Evolutionary conservation across 2,888 invertebrate species (phyloP).

Genomic region (Stomorhina lunata): DNA sequence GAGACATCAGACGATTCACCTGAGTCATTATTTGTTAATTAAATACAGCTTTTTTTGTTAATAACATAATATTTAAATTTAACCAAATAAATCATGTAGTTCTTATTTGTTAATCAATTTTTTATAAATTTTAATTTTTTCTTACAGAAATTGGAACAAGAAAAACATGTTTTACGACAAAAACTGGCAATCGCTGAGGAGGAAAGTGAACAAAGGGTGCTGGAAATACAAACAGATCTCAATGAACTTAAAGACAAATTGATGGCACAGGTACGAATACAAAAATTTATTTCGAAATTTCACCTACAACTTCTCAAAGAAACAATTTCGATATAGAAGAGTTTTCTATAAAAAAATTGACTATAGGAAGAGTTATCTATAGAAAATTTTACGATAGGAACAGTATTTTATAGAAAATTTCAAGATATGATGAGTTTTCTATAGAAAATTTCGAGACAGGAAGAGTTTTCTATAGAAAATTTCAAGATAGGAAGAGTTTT

Average conservation of each 20-base stretch:
- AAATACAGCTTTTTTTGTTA: neutral
- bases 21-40: slow-evolving; percentile 21
- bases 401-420: too few species aligned
- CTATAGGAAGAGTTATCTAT: too few species aligned
- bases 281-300: neutral
- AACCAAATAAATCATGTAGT: neutral
- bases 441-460: too few species aligned
- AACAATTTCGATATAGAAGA: too few species aligned
- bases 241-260: slow-evolving; percentile 89
- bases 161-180: slow-evolving; percentile 92
- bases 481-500: too few species aligned
- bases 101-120: neutral
- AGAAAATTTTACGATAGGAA: too few species aligned
- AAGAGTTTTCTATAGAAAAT: too few species aligned
- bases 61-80: neutral
- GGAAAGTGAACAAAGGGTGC: slow-evolving; percentile 91
- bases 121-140: slow-evolving; percentile 44
- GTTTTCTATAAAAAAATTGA: too few species aligned
- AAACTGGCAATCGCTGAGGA: slow-evolving; percentile 92
- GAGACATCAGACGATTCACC: too few species aligned
- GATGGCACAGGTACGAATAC: slow-evolving; percentile 82
- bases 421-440: too few species aligned
- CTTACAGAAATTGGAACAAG: slow-evolving; percentile 93
- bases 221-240: slow-evolving; percentile 94
- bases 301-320: too few species aligned